Conservation (phyloP, 2,113 vertebrate species). For the Chloropsis hardwickii region DNA sequence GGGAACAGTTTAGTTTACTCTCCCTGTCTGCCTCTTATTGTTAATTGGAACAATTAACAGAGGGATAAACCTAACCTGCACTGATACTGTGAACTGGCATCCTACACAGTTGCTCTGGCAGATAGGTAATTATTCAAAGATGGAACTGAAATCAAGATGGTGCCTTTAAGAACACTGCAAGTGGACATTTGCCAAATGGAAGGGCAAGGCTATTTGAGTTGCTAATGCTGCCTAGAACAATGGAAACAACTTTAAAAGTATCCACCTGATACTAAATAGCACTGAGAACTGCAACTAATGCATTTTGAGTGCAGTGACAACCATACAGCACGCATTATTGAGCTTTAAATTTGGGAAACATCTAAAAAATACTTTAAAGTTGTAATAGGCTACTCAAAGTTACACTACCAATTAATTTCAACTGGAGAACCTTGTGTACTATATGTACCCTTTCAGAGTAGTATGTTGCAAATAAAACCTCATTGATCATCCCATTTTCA, state of each 20-base stretch:
- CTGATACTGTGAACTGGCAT: neutral
- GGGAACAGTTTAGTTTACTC: neutral
- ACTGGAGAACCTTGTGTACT: neutral
- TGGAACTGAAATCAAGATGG: neutral
- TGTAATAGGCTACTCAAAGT: neutral
- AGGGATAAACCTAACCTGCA: neutral
- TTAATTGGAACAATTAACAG: neutral
- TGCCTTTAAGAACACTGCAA: neutral
- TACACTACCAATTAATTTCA: neutral
- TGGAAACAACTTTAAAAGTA: neutral
- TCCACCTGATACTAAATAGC: neutral
- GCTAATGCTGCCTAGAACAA: constrained; percentile 2
- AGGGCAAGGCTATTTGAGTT: neutral
- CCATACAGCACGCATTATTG: neutral
- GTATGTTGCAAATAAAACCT: neutral
- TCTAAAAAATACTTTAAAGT: neutral
- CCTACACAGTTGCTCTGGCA: neutral
- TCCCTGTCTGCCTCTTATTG: neutral
- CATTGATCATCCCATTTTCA: neutral
- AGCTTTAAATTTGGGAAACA: neutral
- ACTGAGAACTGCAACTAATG: neutral
- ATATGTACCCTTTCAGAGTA: neutral
- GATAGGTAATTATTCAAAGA: neutral
- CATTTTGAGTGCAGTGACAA: neutral
- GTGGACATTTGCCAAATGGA: neutral